Evolutionary conservation across 2,113 vertebrate species (phyloP).

Genomic region (Ramphastos sulfuratus): DNA sequence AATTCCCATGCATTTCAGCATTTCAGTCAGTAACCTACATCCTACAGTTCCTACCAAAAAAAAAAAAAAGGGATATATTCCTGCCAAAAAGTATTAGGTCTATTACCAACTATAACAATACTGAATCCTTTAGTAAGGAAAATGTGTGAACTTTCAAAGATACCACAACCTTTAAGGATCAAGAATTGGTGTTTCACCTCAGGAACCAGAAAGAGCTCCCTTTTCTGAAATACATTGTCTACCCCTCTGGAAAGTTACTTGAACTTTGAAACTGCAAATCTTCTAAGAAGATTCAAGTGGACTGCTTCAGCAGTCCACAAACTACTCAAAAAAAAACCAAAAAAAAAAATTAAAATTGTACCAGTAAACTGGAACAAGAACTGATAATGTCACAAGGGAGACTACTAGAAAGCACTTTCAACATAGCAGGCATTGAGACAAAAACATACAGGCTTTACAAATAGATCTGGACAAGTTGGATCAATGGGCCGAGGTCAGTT

Average conservation of each 20-base stretch:
- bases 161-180: neutral
- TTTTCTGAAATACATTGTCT: neutral
- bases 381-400: neutral
- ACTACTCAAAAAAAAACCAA: neutral
- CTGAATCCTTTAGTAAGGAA: neutral
- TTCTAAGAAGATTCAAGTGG: fast-evolving
- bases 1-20: neutral
- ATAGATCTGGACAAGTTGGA: too few species aligned
- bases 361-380: neutral
- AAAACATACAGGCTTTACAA: neutral
- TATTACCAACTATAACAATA: neutral
- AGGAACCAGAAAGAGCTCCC: neutral
- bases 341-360: neutral
- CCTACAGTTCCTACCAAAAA: neutral
- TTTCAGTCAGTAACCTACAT: neutral
- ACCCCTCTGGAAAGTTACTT: neutral
- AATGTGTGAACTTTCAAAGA: neutral
- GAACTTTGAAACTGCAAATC: neutral
- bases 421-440: neutral
- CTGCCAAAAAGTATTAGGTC: neutral
- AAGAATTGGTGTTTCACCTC: neutral
- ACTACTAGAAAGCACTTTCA: neutral
- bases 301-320: neutral
- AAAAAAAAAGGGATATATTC: neutral
- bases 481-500: too few species aligned